phyloP scores from a whole-genome alignment of 2,113 vertebrate species.

The Bolborhynchus lineola region DNA sequence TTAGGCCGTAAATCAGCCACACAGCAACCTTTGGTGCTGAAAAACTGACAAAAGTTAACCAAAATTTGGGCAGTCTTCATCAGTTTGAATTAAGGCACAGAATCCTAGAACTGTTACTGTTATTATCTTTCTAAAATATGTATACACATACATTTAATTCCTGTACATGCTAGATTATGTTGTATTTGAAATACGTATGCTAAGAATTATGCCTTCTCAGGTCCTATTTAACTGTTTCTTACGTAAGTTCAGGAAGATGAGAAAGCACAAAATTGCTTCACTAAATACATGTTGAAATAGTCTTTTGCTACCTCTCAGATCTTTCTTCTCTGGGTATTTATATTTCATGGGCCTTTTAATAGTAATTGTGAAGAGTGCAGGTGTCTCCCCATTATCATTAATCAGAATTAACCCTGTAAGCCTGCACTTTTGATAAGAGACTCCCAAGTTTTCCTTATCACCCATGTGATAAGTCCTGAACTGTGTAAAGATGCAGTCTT shows the following conservation, averaged over 20 bases:
- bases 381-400: not conserved
- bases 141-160: not conserved
- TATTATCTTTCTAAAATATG: not conserved
- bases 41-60: not conserved
- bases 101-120: not conserved
- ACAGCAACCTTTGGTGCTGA: not conserved
- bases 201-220: not conserved
- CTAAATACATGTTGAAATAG: constrained; percentile 4
- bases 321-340: not conserved
- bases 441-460: not conserved
- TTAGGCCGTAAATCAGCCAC: no score
- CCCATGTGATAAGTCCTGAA: no score
- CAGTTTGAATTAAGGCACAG: not conserved
- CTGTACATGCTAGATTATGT: not conserved
- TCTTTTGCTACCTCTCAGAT: not conserved
- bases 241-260: constrained; percentile 2
- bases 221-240: constrained; percentile 11
- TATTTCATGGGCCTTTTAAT: not conserved
- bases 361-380: not conserved
- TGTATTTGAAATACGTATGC: not conserved
- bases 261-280: constrained; percentile 11
- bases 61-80: not conserved
- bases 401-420: not conserved
- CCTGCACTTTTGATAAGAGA: not conserved
- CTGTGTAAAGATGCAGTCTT: not conserved